Base-by-base conservation (phyloP, 2,888 invertebrate species). In the Patella ulyssiponensis region DNA sequence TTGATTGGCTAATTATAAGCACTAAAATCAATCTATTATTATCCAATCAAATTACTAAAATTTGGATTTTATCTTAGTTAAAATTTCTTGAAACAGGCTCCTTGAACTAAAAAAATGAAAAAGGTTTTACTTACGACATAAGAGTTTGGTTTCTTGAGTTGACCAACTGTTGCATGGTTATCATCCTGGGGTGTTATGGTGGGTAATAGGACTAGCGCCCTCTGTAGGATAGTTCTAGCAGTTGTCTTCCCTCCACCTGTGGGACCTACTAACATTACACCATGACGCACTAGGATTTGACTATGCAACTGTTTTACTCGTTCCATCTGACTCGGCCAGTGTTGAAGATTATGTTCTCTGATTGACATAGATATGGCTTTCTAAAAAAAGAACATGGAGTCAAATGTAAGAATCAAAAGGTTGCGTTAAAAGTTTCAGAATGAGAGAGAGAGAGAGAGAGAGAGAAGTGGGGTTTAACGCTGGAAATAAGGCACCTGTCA, bases 241-340 rank as follows among this genome's bases (percentile, higher is more conserved):
- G 89, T 86, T 1, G 91, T 90, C 83, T 92, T 92, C 5, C 91
- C 91, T 5, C 91, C 91, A 51, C 91, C 90, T 4, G 91, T 90
- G 0, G 91, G 91, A 5, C 92, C 92, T 5, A 92, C 91, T 77
- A 92, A 82, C 92, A 92, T 92, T 69, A 92, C 90, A 2, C 92
- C 91, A 77, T 92, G 91, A 11, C 91, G 86, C 7, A 91, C 91
- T 80, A 90, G 81, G 74, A 92, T 89, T 86, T 92, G 92, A 82
- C 87, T 90, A 82, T 92, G 88, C n/a, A 92, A 87, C 86, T 92
- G 91, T 71, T 90, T 88, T 15, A 91, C 90, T 80, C 91, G 91
- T 51, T 91, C 91, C 15, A 89, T 85, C 86, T 92, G 92, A 53
- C 85, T 85, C 0, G 90, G 88, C 91, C 92, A 92, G 77, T 85